Percentiles rank a stretch among this genome's conserved stretches.
These are phyloP conservation scores for Piprites chloris DNA, from an alignment of 2,113 vertebrate species.

Conservation along the genomic window DNA sequence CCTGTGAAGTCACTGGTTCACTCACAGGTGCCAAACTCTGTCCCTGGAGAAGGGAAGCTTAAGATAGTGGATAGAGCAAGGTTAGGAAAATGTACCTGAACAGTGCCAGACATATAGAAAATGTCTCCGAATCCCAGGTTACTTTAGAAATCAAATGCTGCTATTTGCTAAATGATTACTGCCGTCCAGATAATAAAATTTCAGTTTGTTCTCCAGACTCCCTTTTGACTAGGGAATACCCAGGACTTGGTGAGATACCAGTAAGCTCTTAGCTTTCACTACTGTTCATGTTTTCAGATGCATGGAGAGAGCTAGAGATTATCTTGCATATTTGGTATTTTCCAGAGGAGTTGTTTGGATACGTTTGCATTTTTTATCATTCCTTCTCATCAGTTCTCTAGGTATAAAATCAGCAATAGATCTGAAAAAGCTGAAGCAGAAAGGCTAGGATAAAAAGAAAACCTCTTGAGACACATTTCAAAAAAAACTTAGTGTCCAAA, in stretches of 20 bases:
- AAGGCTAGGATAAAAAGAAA: not conserved
- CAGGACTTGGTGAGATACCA: not conserved
- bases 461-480: not conserved
- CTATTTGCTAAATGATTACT: not conserved
- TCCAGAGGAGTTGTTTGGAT: not conserved
- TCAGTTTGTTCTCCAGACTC: not conserved
- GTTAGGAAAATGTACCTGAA: not conserved
- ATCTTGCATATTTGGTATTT: not conserved
- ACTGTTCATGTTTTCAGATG: not conserved
- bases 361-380: not conserved
- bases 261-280: not conserved
- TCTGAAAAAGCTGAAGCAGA: not conserved
- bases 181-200: not conserved
- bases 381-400: not conserved
- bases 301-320: not conserved
- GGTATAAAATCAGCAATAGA: not conserved
- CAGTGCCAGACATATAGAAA: not conserved
- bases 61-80: not conserved
- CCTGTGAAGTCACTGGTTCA: not conserved
- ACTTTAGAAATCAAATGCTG: not conserved
- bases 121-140: not conserved
- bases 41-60: not conserved
- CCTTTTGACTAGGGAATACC: not conserved
- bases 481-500: accelerated
- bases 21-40: not conserved